phyloP scores from a whole-genome alignment of 2,797 vertebrate species.

The Sebastes alutus region DNA sequence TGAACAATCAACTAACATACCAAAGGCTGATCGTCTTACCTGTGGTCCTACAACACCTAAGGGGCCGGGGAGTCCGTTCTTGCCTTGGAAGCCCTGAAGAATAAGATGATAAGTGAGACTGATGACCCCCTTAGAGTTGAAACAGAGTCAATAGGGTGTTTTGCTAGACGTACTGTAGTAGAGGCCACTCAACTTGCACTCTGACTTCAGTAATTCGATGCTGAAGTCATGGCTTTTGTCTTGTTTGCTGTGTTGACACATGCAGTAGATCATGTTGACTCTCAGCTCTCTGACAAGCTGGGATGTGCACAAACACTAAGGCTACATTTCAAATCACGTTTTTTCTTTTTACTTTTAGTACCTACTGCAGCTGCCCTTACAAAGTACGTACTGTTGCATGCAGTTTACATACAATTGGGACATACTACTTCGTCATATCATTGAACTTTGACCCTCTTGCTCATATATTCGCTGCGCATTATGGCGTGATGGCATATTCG shows the following conservation, averaged over 20 bases:
- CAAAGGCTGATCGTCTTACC: slow-evolving; percentile 70
- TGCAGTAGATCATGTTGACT: not conserved
- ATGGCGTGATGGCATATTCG: no score
- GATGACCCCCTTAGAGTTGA: slow-evolving; percentile 7
- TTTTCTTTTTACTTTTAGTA: no score
- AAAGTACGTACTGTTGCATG: no score
- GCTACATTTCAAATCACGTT: no score
- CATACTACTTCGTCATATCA: no score
- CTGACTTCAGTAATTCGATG: slow-evolving; percentile 13
- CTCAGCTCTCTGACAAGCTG: not conserved
- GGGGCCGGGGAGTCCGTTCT: slow-evolving; percentile 90
- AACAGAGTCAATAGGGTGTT: not conserved
- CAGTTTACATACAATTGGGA: no score
- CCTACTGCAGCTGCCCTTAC: no score
- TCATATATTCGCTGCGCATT: no score
- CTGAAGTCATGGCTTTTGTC: not conserved
- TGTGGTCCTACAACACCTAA: slow-evolving; percentile 93
- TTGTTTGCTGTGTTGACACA: slow-evolving; percentile 6
- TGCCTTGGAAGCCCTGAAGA: slow-evolving; percentile 92
- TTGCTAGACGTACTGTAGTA: slow-evolving; percentile 1
- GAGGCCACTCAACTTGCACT: not conserved
- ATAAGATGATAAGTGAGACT: slow-evolving; percentile 29
- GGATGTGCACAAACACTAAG: not conserved
- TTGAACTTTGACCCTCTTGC: no score
- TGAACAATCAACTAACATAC: not conserved